Evolutionary conservation across 1,140 invertebrate species (phyloP), one percentile per base, ranked within the genome.

Genomic region (Piezodorus guildinii): DNA sequence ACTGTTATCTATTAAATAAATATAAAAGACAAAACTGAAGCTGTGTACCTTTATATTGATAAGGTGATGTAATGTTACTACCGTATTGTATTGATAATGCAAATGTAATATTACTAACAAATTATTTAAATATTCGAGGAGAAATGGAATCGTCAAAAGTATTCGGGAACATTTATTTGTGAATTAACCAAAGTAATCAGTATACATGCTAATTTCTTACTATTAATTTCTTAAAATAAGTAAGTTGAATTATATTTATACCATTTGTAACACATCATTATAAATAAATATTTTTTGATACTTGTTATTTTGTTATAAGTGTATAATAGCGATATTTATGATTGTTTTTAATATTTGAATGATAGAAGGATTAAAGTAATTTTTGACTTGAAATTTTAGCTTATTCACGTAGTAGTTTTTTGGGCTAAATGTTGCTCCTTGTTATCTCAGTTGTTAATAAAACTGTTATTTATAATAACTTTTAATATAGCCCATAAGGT

Each of bases 241-340:
- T 61, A 45, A 61, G 17, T 19, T 61, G 44, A 61, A 45, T 61
- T 61, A 61, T 61, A 61, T 61, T 61, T 61, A 61, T 61, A 61
- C 60, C 60, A 61, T 45, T 61, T 45, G 39, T 60, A 45, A 46
- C 44, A 46, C 44, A 61, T 21, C 60, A 46, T 56, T 56, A 23
- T 56, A 61, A 61, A 61, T 45, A 61, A 61, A 61, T 61, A 44
- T 61, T 45, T 61, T 61, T 61, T 46, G 39, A 61, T 45, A 61
- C 60, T 61, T 61, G 60, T 61, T 61, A 61, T 61, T 61, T 61
- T 46, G 39, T 60, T 61, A 60, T n/a, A 60, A 60, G 34, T 44
- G 58, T 61, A 46, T 61, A 30, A 44, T 61, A 61, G 30, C 44
- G 19, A 61, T 61, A 46, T 61, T 61, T 61, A 60, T 43, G 30